Evolutionary conservation across 2,888 invertebrate genomes (phyloP).

Genomic region (Drosophila recens): DNA sequence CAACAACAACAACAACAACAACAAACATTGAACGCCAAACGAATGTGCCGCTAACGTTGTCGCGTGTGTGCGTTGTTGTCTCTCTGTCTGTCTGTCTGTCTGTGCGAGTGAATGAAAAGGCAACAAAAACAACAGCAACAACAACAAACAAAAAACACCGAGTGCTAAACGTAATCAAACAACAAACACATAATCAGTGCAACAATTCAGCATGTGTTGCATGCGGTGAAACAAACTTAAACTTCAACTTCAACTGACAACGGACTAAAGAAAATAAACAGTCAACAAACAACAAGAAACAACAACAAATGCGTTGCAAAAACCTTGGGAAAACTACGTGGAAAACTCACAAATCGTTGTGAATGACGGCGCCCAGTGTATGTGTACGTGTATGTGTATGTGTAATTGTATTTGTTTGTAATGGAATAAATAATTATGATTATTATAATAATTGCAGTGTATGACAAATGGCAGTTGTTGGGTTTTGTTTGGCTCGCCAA

Average conservation of each 20-base stretch:
- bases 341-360: slow-evolving; percentile 39
- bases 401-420: slow-evolving; percentile 25
- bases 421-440: slow-evolving; percentile 67
- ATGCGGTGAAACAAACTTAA: slow-evolving; percentile 45
- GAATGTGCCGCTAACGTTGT: slow-evolving; percentile 44
- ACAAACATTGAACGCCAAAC: slow-evolving; percentile 27
- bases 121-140: slow-evolving; percentile 18
- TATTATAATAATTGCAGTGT: slow-evolving; percentile 60
- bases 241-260: background rate
- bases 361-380: slow-evolving; percentile 10
- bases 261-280: background rate
- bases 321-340: slow-evolving; percentile 52
- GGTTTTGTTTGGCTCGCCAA: slow-evolving; percentile 12
- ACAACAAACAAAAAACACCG: slow-evolving; percentile 22
- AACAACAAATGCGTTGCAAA: slow-evolving; percentile 29
- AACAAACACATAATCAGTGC: slow-evolving; percentile 31
- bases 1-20: slow-evolving; percentile 36
- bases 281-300: slow-evolving; percentile 12
- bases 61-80: slow-evolving; percentile 18
- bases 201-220: slow-evolving; percentile 66
- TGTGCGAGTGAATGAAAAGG: slow-evolving; percentile 45
- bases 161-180: slow-evolving; percentile 9
- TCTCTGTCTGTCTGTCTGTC: background rate
- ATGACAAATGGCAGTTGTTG: slow-evolving; percentile 50
- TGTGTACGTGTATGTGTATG: background rate